A percentile compares a stretch with the other conserved stretches of the same genome.
phyloP scores from a whole-genome alignment of 2,797 vertebrate species.

The Allobates femoralis region DNA sequence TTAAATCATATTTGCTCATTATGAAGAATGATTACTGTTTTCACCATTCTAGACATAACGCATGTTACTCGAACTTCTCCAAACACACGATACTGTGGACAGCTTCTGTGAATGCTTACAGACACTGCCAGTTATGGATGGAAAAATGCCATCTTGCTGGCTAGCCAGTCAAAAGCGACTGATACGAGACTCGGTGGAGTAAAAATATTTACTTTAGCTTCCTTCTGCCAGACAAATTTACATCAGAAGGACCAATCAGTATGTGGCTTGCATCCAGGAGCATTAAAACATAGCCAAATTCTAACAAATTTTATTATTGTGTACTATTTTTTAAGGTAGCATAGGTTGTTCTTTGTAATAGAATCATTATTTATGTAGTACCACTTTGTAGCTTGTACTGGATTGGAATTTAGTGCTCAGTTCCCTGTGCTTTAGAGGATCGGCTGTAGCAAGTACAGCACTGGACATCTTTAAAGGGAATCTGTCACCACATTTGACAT shows the following conservation, averaged over 20 bases:
- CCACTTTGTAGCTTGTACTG: not conserved
- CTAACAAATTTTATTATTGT: not conserved
- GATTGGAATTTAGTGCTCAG: not conserved
- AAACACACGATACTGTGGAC: not conserved
- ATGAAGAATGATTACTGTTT: not conserved
- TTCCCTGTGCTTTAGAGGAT: not conserved
- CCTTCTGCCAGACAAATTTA: not conserved
- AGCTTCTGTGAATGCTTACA: not conserved
- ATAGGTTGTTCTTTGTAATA: not conserved
- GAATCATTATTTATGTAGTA: not conserved
- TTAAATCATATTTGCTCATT: not conserved
- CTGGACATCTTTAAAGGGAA: not conserved
- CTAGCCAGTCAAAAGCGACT: not conserved
- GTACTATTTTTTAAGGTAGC: not conserved
- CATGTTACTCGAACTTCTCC: not conserved
- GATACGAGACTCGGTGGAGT: not conserved
- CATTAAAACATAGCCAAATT: not conserved
- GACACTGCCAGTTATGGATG: not conserved
- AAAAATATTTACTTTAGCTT: conserved; percentile 1
- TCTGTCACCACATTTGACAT: too few species aligned
- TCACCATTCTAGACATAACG: not conserved
- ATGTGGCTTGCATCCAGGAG: not conserved
- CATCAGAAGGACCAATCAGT: not conserved
- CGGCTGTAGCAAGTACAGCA: not conserved
- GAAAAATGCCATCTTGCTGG: not conserved